Base-by-base conservation (phyloP, 2,888 invertebrate species). In the Cheilosia pagana region DNA sequence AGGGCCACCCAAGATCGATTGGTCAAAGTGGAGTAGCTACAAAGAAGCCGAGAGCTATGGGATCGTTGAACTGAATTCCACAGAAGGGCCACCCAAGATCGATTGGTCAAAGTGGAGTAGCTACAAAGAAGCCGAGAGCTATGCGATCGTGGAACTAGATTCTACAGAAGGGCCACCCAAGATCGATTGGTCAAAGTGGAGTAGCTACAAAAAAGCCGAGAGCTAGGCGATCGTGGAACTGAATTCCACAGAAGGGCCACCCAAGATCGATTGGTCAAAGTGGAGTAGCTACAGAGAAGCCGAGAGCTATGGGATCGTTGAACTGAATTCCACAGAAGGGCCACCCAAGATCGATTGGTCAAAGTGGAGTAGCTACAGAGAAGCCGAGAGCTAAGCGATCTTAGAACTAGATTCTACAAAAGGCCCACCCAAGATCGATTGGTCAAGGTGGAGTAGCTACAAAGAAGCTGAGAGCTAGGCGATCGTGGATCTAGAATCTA, bases 1-100 rank as follows among this genome's bases (percentile, higher is more conserved):
- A 23, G 50, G 50, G 23, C 50, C 50, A 50, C 50, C 50, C 14
- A 10, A 12, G 50, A 12, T 50, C 25, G 12, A 50, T 50, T 50
- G 50, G 50, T 50, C 23, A 12, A 50, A 50, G 21, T 14, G 25
- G 14, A 23, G 21, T 6, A 50, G 12, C 50, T 50, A 14, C 14
- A 14, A n/a, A 50, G 10, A 48, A 48, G 16, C 19, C 12, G 28
- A 28, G 28, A 7, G 6, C 6, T 28, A 5, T 0, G 6, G 1
- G 7, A 48, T 28, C 28, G 28, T 28, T 1, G 28, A 28, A 28
- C 28, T 28, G 2, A 8, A 28, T 28, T 28, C 25, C 6, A 6
- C 28, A 28, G 1, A 28, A 28, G 28, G 28, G 28, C 28, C 28
- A 8, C 28, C 7, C 7, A 28, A 28, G 1, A 28, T 28, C 28